Base-by-base conservation (phyloP, 2,888 invertebrate genomes). In the Synergus gifuensis region DNA sequence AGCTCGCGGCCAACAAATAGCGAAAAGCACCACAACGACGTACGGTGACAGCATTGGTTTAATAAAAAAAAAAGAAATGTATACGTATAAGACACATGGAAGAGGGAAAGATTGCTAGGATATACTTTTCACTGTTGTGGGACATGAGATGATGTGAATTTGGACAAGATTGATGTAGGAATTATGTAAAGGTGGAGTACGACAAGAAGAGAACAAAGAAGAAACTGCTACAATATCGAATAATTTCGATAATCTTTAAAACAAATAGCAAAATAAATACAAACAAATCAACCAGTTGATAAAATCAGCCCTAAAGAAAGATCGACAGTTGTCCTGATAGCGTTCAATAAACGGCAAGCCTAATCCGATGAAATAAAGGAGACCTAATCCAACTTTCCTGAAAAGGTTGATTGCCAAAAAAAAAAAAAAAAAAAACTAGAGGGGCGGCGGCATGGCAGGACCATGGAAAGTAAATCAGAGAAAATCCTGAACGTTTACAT, bases 1-100 rank as follows among this genome's bases (percentile, higher is more conserved):
- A 87, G 85, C 85, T 86, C 87, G 87, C 85, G 86, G 84, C 85
- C 86, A 84, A 85, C 86, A 84, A 86, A 86, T 86, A 78, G 82
- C 83, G 84, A 82, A 88, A 86, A 87, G 87, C 85, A 79, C 82
- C 79, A 79, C 80, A 69, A 54, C 69, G 67, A 78, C 28, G 11
- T 60, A 77, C 22, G 58, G 14, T 73, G 81, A 80, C 78, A 79
- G 78, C 42, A 49, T 76, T 77, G 85, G 81, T 86, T 87, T 87
- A 87, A 88, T 88, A 84, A 86, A 84, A 84, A 81, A 67, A 84
- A 84, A 83, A 82, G 80, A 63, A 77, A 77, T 76, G 63, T 40
- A 60, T 66, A 73, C 58, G n/a, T 44, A 18, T 63, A 42, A 16
- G 16, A 62, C 22, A 40, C n/a, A 73, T 36, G 22, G 22, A 60